Base-by-base conservation (phyloP, 2,797 vertebrate genomes). In the Danio albolineatus region DNA sequence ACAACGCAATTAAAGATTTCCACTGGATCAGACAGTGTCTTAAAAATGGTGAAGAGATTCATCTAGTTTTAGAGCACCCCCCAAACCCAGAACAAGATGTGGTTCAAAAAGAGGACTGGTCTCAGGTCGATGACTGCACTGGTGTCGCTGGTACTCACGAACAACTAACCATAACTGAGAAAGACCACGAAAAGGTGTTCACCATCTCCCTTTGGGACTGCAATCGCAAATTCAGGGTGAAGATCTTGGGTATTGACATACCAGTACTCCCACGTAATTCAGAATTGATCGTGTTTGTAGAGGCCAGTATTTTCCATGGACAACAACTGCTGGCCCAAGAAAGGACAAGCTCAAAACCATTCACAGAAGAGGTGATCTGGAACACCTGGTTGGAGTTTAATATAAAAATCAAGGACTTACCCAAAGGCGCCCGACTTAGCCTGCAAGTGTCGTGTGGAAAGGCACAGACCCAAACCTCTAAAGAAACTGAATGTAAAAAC, bases 161-260 rank as follows among this genome's bases (percentile, higher is more conserved):
- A 83, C 97, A 99, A 84, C 51, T 99, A 85, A 99, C 96, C 21
- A 96, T 99, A 76, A 93, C 96, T 0, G 97, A 95, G 83, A 99
- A 98, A 85, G 96, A 98, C 90, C 97, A 98, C 0, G 97, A 99
- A 51, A 95, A 95, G 7, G 95, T 99, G 51, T 98, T 98, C 86
- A 99, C 97, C 41, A 94, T 99, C 89, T 99, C 98, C 4, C 92
- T 99, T 88, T 99, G 98, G 98, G 98, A 99, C 87, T 99, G 98
- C 77, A 96, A 97, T 86, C 93, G 97, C 73, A 98, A 95, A 87
- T 98, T 99, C 86, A 93, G 98, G 64, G 95, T 99, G 67, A 99
- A 98, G 89, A 94, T 99, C 83, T 89, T 98, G 85, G 98, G 97
- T 3, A 95, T 99, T 0, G 98, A 99, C 87, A 97, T 99, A 78